These are phyloP conservation scores for Kuschelorhynchus macadamiae DNA, from an alignment of 2,888 invertebrate genomes.

Conservation along the genomic window DNA sequence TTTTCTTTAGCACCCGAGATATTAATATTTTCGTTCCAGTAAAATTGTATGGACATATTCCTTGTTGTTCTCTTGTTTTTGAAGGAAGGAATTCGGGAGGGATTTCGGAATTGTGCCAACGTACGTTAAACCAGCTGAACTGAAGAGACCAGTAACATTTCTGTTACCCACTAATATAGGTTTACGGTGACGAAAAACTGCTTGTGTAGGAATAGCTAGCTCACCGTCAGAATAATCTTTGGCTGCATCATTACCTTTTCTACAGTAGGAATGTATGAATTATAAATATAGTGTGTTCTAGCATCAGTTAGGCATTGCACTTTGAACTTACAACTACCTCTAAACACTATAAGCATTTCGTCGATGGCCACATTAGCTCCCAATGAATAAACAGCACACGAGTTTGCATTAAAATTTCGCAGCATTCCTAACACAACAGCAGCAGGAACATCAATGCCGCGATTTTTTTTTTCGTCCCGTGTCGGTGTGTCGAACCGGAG, in stretches of 20 bases:
- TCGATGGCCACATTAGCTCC: background rate
- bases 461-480: background rate
- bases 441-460: background rate
- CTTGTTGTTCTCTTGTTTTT: too few relatives aligned
- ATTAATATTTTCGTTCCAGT: too few relatives aligned
- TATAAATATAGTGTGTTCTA: constrained; percentile 7
- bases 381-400: background rate
- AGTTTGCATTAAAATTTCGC: background rate
- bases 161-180: too few relatives aligned
- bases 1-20: too few relatives aligned
- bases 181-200: too few relatives aligned
- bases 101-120: too few relatives aligned
- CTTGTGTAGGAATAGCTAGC: too few relatives aligned
- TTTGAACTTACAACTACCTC: constrained; percentile 16
- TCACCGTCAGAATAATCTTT: too few relatives aligned
- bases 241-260: background rate
- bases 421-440: constrained; percentile 4
- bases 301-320: constrained; percentile 27
- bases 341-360: background rate
- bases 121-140: too few relatives aligned
- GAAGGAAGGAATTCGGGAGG: too few relatives aligned
- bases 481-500: constrained; percentile 1
- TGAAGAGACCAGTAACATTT: too few relatives aligned
- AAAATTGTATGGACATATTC: too few relatives aligned
- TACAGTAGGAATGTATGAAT: constrained; percentile 14